Evolutionary conservation across 2,797 vertebrate genomes (phyloP).

Genomic region (Naso thynnoides): DNA sequence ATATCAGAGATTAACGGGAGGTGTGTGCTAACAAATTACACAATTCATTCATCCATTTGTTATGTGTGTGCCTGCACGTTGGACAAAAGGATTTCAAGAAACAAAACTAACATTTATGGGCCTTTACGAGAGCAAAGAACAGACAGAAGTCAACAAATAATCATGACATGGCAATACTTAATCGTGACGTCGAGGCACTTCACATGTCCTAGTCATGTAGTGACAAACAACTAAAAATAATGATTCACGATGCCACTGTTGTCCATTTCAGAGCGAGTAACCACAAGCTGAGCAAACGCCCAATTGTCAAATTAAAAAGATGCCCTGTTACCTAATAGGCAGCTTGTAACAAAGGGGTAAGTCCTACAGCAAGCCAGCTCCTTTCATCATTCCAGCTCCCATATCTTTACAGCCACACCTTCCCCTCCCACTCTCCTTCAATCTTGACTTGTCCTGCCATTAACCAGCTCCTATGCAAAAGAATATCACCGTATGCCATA

Average conservation of each 20-base stretch:
- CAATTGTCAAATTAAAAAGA: conserved; percentile 47
- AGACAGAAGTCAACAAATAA: neutral
- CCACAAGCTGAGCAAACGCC: conserved; percentile 31
- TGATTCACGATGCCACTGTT: neutral
- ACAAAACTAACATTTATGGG: neutral
- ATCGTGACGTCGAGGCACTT: neutral
- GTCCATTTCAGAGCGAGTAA: neutral
- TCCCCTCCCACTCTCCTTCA: conserved; percentile 61
- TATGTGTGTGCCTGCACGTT: neutral
- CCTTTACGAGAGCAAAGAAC: neutral
- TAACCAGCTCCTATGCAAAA: conserved; percentile 60
- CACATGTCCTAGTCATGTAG: neutral
- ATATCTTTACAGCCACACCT: conserved; percentile 74
- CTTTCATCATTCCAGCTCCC: conserved; percentile 67
- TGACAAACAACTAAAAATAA: conserved; percentile 2
- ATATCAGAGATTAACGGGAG: neutral
- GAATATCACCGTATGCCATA: conserved; percentile 49
- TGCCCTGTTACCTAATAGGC: conserved; percentile 52
- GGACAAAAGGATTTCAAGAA: neutral
- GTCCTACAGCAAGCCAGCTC: conserved; percentile 36
- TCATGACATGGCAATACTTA: neutral
- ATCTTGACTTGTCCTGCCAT: conserved; percentile 61
- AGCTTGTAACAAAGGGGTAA: conserved; percentile 61
- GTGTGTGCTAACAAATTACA: neutral
- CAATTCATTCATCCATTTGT: neutral